Base-by-base conservation (phyloP, 2,797 vertebrate genomes). In the Pseudochaenichthys georgianus region DNA sequence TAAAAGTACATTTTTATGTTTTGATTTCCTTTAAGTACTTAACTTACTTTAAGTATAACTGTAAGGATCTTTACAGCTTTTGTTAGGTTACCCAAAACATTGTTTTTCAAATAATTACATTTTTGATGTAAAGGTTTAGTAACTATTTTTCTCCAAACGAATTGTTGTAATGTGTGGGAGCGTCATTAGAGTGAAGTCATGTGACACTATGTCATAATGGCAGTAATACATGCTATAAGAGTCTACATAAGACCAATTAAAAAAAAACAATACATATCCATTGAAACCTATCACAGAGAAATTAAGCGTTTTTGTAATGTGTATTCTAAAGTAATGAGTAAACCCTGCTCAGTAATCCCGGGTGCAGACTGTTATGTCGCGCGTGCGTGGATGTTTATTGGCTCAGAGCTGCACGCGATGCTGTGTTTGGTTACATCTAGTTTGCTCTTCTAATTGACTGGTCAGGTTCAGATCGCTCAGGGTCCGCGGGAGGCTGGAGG, bases 371-470 rank as follows among this genome's bases (percentile, higher is more conserved):
- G 7, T 28, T 8, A 2, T 64, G 61, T 67, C 65, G 54, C 54
- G 52, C 45, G 43, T 13, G 76, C 28, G 41, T 28, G 64, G 53
- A 28, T 55, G 71, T 74, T 70, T 64, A 59, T 78, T 78, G 80
- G 72, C 70, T 78, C 17, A 52, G 4, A 54, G 63, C 23, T 75
- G 75, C 88, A 84, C 83, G 77, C 85, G 64, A 81, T 82, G 73
- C 7, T 34, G 78, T 59, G 76, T 80, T 63, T 75, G 74, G 50
- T 73, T 75, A 77, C 78, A 65, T 71, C 59, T 73, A 11, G 11
- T 69, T 87, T 80, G 69, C 34, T 50, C 77, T 82, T 70, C 53
- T 87, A 69, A 85, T 81, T 85, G 77, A 83, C 76, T 46, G 87
- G 68, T 76, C 76, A 64, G 59, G 82, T 80, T 80, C 78, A 62